phyloP scores from a whole-genome alignment of 2,113 vertebrate genomes.

The Eretmodus cyanostictus region DNA sequence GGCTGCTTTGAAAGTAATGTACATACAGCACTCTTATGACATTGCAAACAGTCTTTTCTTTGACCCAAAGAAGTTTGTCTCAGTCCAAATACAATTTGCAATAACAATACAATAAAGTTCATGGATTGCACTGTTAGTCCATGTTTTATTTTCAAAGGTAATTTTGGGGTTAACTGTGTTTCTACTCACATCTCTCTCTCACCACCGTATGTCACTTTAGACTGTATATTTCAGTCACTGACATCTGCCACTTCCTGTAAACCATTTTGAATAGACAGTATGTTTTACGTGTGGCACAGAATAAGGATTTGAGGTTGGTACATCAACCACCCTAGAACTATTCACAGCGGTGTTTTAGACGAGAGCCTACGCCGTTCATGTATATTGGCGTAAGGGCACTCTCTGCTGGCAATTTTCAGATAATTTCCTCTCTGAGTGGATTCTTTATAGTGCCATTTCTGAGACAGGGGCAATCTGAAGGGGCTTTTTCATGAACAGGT shows the following conservation, averaged over 20 bases:
- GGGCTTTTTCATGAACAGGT: not conserved
- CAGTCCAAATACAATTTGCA: not conserved
- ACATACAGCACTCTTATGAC: not conserved
- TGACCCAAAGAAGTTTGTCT: not conserved
- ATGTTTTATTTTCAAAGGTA: not conserved
- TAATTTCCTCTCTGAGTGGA: not conserved
- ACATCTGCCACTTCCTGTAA: not conserved
- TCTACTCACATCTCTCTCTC: not conserved
- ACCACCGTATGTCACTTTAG: not conserved
- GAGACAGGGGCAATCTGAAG: not conserved
- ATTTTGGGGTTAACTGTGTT: not conserved
- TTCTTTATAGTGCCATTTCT: not conserved
- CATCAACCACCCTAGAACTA: not conserved
- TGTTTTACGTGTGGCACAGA: not conserved
- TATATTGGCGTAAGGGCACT: not conserved
- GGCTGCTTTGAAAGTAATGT: not conserved
- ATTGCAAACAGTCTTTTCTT: not conserved
- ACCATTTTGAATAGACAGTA: not conserved
- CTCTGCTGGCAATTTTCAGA: not conserved
- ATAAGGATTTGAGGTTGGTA: not conserved
- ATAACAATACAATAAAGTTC: not conserved
- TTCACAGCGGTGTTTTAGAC: not conserved
- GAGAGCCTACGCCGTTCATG: not conserved
- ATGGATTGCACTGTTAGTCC: not conserved
- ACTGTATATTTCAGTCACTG: not conserved